phyloP scores from a whole-genome alignment of 1,140 invertebrate genomes.

The Lanistes nyassanus region DNA sequence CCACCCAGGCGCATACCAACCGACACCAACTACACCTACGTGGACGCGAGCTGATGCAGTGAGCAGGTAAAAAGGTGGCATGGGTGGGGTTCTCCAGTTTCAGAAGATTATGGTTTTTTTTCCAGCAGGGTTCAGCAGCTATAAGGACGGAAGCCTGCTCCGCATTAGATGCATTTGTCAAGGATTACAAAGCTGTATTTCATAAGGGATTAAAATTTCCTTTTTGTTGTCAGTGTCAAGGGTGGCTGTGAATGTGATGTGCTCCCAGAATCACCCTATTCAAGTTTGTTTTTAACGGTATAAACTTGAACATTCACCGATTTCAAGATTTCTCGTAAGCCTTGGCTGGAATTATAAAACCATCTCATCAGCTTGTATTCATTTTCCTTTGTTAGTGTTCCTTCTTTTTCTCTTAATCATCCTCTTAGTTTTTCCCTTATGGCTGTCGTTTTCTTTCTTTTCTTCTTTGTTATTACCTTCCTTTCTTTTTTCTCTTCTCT shows the following conservation, averaged over 20 bases:
- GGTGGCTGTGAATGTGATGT: neutral
- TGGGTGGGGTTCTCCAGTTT: no score
- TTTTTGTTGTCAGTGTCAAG: neutral
- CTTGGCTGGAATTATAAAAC: no score
- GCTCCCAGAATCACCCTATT: neutral
- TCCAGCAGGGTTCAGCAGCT: no score
- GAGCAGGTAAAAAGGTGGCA: no score
- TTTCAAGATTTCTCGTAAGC: no score
- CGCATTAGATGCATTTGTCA: neutral
- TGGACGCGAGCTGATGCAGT: no score
- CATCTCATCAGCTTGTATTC: neutral
- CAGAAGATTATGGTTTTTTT: no score
- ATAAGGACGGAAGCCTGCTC: neutral
- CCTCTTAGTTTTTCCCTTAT: neutral
- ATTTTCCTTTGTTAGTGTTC: neutral
- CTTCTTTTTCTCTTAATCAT: neutral
- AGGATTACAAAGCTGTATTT: neutral
- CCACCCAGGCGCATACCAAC: no score
- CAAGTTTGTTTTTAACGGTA: no score
- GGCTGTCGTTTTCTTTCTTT: neutral
- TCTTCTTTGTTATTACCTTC: neutral
- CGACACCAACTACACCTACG: no score
- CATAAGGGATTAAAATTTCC: neutral
- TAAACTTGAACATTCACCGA: no score
- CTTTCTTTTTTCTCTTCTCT: slow-evolving; percentile 6